Conservation (phyloP, 2,797 vertebrate species). For the Poeciliopsis gracilis region DNA sequence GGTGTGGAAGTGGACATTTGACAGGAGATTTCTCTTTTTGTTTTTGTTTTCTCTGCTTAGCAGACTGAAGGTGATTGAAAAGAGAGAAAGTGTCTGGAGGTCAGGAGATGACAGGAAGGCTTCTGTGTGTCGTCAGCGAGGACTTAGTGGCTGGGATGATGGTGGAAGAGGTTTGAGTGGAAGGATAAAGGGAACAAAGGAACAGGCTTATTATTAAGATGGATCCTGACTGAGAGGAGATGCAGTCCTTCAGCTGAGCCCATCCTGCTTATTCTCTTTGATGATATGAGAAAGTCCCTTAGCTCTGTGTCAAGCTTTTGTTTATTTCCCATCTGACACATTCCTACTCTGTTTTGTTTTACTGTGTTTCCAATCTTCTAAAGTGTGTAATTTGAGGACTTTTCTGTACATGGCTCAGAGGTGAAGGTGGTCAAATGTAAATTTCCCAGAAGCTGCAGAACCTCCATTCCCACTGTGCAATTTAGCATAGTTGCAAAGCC, state of each 20-base stretch:
- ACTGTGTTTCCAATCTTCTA: not conserved
- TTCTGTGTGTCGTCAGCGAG: constrained; percentile 20
- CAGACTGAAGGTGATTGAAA: constrained; percentile 25
- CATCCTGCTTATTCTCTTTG: constrained; percentile 18
- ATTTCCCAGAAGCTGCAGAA: constrained; percentile 19
- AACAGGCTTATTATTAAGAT: constrained; percentile 26
- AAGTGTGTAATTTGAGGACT: constrained; percentile 28
- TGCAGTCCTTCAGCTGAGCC: constrained; percentile 51
- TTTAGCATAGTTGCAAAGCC: constrained; percentile 22
- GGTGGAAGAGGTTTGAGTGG: constrained; percentile 42
- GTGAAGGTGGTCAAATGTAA: constrained; percentile 29
- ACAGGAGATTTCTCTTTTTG: constrained; percentile 8
- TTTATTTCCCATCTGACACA: constrained; percentile 15
- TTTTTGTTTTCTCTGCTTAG: constrained; percentile 17
- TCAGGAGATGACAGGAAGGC: constrained; percentile 25
- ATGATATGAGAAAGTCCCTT: constrained; percentile 15
- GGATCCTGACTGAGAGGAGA: constrained; percentile 7
- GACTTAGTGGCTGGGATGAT: constrained; percentile 15
- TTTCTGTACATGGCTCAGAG: constrained; percentile 27
- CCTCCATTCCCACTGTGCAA: constrained; percentile 17
- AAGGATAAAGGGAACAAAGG: constrained; percentile 34
- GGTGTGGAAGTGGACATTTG: not conserved
- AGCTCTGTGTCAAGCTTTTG: not conserved
- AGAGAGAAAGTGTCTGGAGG: constrained; percentile 11
- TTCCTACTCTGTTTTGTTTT: constrained; percentile 20